Evolutionary conservation across 2,797 vertebrate species (phyloP).

Genomic region (Poliocrania exsul): DNA sequence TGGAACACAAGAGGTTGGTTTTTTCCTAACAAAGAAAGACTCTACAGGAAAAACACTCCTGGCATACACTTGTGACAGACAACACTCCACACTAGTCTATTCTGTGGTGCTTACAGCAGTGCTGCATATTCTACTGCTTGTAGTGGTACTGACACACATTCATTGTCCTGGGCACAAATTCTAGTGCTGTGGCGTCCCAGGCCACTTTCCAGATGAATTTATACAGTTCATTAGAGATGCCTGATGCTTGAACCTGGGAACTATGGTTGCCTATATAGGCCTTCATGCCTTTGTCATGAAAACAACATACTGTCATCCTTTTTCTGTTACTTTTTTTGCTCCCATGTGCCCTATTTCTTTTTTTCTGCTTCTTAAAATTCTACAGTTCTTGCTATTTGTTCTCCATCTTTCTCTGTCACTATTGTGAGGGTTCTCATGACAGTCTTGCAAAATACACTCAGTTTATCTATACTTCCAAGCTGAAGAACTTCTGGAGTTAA

Average conservation of each 20-base stretch:
- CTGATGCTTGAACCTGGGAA: neutral
- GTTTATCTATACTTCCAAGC: neutral
- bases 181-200: neutral
- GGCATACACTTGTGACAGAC: neutral
- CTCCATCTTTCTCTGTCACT: neutral
- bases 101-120: neutral
- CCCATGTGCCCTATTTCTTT: neutral
- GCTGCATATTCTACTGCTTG: neutral
- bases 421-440: neutral
- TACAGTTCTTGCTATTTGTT: neutral
- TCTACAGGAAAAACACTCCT: neutral
- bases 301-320: neutral
- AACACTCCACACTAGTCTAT: neutral
- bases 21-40: neutral
- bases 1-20: neutral
- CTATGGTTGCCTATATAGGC: neutral
- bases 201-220: neutral
- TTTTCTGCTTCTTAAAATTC: neutral
- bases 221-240: neutral
- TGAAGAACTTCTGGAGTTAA: neutral
- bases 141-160: neutral
- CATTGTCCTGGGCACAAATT: neutral
- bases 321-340: neutral
- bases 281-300: neutral
- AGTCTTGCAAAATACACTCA: neutral